These are phyloP conservation scores for Catostomus latipinnis DNA, from an alignment of 2,797 vertebrate genomes.

Conservation along the genomic window DNA sequence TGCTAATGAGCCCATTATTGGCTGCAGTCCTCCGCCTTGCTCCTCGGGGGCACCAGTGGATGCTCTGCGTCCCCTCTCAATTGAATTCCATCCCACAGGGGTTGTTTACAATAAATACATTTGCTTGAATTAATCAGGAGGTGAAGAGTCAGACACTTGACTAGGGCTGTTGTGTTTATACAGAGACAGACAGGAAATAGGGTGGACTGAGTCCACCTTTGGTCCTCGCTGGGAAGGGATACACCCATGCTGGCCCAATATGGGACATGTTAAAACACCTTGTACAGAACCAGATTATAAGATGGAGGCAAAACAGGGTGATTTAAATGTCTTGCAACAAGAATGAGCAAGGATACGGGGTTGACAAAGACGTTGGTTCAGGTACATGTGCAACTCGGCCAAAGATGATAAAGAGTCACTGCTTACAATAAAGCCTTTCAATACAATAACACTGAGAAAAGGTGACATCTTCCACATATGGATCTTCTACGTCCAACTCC, in stretches of 20 bases:
- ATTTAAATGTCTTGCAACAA: neutral
- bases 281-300: neutral
- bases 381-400: slow-evolving; percentile 6
- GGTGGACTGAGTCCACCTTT: slow-evolving; percentile 34
- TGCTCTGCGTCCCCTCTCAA: slow-evolving; percentile 75
- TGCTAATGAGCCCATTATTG: slow-evolving; percentile 86
- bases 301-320: slow-evolving; percentile 5
- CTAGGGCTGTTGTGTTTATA: slow-evolving; percentile 43
- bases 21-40: slow-evolving; percentile 74
- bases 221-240: neutral
- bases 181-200: slow-evolving; percentile 37
- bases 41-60: slow-evolving; percentile 70
- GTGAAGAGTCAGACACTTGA: slow-evolving; percentile 65
- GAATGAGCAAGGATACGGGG: neutral
- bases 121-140: slow-evolving; percentile 76
- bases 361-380: neutral
- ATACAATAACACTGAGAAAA: slow-evolving; percentile 25
- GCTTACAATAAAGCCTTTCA: slow-evolving; percentile 17
- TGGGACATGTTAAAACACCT: slow-evolving; percentile 9
- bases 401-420: neutral
- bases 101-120: slow-evolving; percentile 84
- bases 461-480: slow-evolving; percentile 13
- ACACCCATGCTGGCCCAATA: neutral
- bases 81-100: slow-evolving; percentile 79
- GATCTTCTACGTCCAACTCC: neutral